Base-by-base conservation (phyloP, 1,140 invertebrate species). In the Macrosteles quadrilineatus region DNA sequence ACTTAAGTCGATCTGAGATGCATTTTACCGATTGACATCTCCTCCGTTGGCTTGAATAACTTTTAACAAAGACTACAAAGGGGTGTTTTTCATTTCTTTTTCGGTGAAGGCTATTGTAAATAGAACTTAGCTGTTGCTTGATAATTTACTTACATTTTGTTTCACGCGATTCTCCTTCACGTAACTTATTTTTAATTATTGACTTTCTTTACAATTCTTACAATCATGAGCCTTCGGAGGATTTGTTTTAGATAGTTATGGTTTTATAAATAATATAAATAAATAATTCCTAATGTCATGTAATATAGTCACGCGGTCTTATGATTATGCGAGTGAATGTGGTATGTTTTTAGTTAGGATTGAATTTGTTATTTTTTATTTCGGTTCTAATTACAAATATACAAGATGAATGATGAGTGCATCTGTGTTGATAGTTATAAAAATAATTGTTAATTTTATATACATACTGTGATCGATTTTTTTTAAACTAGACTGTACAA, bases 321-420 rank as follows among this genome's bases (percentile, higher is more conserved):
- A 43, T 67, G 59, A 43, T 55, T 53, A 32, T 31, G 23, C 21
- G 21, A 43, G 47, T 69, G n/a, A 40, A 68, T 32, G 40, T 40
- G 27, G 72, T 73, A 73, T 73, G 50, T 68, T 69, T 47, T 64
- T 71, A 71, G 72, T 73, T 73, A 73, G 67, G 67, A 43, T 68
- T 65, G 72, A 71, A 68, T 64, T 65, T 71, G 43, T 69, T 36
- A 59, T 57, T 68, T 64, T 69, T 36, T 53, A 43, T 70, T 71
- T 70, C 70, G 62, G 25, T 66, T 70, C 67, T 71, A 69, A 71
- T 73, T 69, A 71, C 62, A 25, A 30, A 71, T 66, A 74, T 74
- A 72, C 67, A 66, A 40, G 31, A 27, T 12, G 25, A 67, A 47
- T 21, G 25, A 27, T 29, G 43, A 36, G 17, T 47, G 64, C 9